Evolutionary conservation across 2,113 vertebrate genomes (phyloP).

Genomic region (Telmatochromis bifrenatus): DNA sequence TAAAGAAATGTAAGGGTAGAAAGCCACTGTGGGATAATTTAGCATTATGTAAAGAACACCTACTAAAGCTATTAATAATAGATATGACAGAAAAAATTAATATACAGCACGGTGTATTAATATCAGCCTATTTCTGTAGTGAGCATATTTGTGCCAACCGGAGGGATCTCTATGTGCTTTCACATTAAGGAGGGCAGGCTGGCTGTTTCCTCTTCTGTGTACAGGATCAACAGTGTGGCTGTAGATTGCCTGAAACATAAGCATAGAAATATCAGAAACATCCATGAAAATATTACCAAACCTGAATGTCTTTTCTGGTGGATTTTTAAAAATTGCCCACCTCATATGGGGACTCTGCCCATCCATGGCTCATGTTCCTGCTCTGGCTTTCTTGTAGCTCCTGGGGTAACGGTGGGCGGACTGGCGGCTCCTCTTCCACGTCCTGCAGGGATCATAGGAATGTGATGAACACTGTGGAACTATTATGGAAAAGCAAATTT

Average conservation of each 20-base stretch:
- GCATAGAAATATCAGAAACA: neutral
- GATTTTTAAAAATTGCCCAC: slow-evolving; percentile 9
- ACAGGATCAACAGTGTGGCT: slow-evolving; percentile 21
- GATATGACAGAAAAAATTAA: neutral
- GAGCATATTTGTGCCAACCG: slow-evolving; percentile 27
- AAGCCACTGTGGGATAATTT: neutral
- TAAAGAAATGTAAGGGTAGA: neutral
- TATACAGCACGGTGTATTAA: neutral
- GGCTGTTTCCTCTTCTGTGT: slow-evolving; percentile 34
- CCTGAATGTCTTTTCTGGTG: neutral
- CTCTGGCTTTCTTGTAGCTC: slow-evolving; percentile 47
- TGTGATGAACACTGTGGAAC: neutral
- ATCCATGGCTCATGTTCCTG: slow-evolving; percentile 18
- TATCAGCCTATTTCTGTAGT: neutral
- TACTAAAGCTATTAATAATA: slow-evolving; percentile 2
- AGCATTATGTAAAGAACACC: neutral
- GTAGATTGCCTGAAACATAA: slow-evolving; percentile 50
- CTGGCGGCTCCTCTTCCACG: slow-evolving; percentile 52
- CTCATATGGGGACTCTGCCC: slow-evolving; percentile 52
- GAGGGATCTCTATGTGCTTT: slow-evolving; percentile 43
- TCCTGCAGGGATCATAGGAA: slow-evolving; percentile 33
- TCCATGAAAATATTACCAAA: neutral
- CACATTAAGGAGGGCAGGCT: slow-evolving; percentile 44
- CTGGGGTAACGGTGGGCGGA: slow-evolving; percentile 65
- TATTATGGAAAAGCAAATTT: neutral